Evolutionary conservation across 2,888 invertebrate genomes (phyloP).

Genomic region (Calameuta idolon): DNA sequence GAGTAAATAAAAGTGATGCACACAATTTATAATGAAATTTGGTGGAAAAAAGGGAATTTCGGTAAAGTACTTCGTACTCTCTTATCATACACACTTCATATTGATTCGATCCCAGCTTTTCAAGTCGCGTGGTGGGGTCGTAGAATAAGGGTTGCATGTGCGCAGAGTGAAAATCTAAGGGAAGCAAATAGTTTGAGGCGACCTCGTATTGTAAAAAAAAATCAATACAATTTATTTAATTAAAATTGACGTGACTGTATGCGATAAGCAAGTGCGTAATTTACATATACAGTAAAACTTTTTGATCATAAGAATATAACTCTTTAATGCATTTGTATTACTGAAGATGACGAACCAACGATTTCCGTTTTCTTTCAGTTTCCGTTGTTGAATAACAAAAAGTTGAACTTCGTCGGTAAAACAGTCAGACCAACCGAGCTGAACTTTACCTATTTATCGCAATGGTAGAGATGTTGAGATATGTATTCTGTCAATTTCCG

Average conservation of each 20-base stretch:
- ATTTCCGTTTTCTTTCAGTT: background rate
- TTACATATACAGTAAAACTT: background rate
- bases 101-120: slow-evolving; percentile 51
- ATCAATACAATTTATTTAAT: background rate
- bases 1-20: background rate
- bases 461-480: background rate
- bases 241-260: background rate
- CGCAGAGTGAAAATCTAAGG: background rate
- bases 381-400: background rate
- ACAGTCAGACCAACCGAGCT: background rate
- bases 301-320: background rate
- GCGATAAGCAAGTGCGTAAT: background rate
- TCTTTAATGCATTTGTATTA: background rate
- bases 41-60: slow-evolving; percentile 34
- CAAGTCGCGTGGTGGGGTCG: slow-evolving; percentile 43
- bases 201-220: background rate
- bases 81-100: slow-evolving; percentile 48
- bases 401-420: background rate
- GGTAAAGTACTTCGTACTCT: slow-evolving; percentile 34
- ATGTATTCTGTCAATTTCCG: background rate
- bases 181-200: background rate
- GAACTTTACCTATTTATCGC: background rate
- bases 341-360: background rate
- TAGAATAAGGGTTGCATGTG: slow-evolving; percentile 7
- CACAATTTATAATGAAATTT: slow-evolving; percentile 18